Evolutionary conservation across 1,140 invertebrate species (phyloP).

Genomic region (Neotoxoptera formosana): DNA sequence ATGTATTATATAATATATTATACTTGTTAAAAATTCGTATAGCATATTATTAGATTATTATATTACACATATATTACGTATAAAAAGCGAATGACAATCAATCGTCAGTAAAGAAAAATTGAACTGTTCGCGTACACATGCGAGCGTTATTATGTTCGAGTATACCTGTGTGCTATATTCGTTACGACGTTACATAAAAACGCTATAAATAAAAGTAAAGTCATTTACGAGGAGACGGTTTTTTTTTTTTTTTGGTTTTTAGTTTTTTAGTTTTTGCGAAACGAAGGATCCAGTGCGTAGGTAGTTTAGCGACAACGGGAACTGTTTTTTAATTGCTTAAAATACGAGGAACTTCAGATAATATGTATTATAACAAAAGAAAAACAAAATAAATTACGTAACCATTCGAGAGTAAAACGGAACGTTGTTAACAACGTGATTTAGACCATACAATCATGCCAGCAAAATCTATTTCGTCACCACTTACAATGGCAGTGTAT

Average conservation of each 20-base stretch:
- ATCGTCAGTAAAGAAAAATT: conserved; percentile 6
- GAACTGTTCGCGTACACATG: not conserved
- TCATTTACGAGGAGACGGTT: not conserved
- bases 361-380: not conserved
- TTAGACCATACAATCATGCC: not conserved
- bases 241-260: not conserved
- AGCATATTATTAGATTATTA: not conserved
- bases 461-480: not conserved
- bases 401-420: not conserved
- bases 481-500: too few relatives aligned
- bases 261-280: not conserved
- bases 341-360: not conserved
- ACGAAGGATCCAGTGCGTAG: not conserved
- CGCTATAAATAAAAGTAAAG: not conserved
- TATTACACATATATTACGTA: not conserved
- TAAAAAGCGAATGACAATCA: not conserved
- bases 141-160: not conserved
- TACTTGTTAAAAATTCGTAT: not conserved
- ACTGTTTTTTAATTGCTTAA: not conserved
- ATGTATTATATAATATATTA: not conserved
- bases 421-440: not conserved
- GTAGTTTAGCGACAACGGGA: not conserved
- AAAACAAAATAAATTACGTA: not conserved
- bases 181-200: not conserved
- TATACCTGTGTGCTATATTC: not conserved